Evolutionary conservation across 35 echinoderm and acorn worm species (phyloP).

Genomic region (Strongylocentrotus purpuratus): DNA sequence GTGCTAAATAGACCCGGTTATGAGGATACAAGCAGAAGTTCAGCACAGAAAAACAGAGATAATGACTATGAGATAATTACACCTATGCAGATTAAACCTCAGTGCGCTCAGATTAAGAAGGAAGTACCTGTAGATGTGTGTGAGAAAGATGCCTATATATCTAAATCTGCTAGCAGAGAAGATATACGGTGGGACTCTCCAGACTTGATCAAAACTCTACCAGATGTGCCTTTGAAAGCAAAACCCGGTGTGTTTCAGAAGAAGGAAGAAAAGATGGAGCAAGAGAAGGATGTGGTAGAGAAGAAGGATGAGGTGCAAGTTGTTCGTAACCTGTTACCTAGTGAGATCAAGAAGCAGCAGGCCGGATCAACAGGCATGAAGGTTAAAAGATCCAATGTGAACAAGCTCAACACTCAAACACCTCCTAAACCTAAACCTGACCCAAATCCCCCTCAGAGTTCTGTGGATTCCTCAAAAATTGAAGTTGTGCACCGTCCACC

Average conservation of each 20-base stretch:
- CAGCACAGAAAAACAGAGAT: neutral
- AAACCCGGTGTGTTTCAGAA: neutral
- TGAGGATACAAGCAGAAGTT: neutral
- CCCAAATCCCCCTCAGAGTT: neutral
- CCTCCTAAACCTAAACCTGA: neutral
- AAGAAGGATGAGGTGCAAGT: neutral
- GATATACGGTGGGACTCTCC: neutral
- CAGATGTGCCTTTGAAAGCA: conserved; percentile 16
- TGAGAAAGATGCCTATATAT: neutral
- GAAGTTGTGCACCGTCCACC: conserved; percentile 23
- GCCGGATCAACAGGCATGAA: neutral
- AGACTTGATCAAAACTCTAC: neutral
- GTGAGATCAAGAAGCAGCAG: conserved; percentile 37
- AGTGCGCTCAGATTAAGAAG: neutral
- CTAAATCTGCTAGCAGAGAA: neutral
- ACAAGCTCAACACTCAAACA: neutral
- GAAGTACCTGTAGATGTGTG: neutral
- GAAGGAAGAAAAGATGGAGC: conserved; percentile 7
- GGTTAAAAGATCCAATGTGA: neutral
- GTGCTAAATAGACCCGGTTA: neutral
- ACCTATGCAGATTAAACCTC: neutral
- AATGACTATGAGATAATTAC: neutral
- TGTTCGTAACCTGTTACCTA: neutral
- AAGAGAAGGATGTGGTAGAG: neutral
- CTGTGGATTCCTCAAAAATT: neutral